Evolutionary conservation across 1,140 invertebrate genomes (phyloP).

Genomic region (Telenomus remus): DNA sequence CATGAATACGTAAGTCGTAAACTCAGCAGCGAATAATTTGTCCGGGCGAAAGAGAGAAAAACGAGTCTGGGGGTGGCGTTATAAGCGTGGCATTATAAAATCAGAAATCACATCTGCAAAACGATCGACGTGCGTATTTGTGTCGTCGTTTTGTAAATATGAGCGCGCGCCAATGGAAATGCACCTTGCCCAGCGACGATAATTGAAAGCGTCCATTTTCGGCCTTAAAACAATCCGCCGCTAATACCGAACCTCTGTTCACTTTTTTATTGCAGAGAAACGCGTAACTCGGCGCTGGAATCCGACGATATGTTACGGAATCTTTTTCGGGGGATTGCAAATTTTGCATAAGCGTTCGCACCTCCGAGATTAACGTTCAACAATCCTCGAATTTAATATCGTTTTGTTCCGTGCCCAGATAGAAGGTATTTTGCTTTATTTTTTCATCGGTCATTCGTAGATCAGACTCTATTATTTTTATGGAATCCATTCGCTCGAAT

Average conservation of each 20-base stretch:
- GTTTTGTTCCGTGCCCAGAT: conserved; percentile 53
- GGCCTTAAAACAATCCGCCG: conserved; percentile 51
- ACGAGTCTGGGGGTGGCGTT: conserved; percentile 11
- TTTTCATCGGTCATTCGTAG: conserved; percentile 34
- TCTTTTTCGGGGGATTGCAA: conserved; percentile 56
- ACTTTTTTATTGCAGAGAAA: conserved; percentile 55
- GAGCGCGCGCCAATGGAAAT: conserved; percentile 19
- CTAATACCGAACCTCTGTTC: conserved; percentile 43
- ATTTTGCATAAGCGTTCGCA: conserved; percentile 59
- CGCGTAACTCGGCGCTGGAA: conserved; percentile 44
- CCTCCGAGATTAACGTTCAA: conserved; percentile 56
- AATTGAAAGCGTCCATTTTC: conserved; percentile 53
- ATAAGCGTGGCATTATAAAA: conserved; percentile 53
- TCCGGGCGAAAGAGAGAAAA: conserved; percentile 24
- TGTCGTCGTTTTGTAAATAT: conserved; percentile 45
- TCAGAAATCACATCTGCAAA: conserved; percentile 41
- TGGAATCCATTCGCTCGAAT: conserved; percentile 53
- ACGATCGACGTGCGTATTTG: conserved; percentile 41
- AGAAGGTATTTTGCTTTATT: conserved; percentile 3
- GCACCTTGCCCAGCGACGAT: conserved; percentile 31
- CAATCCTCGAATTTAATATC: conserved; percentile 60
- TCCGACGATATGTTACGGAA: conserved; percentile 59
- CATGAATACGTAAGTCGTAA: conserved; percentile 29
- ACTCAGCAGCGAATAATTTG: conserved; percentile 43
- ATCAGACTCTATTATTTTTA: conserved; percentile 52